A percentile compares a stretch with the other conserved stretches of the same genome.
Evolutionary conservation across 2,888 invertebrate genomes (phyloP).

Genomic region (Tetragnatha montana): DNA sequence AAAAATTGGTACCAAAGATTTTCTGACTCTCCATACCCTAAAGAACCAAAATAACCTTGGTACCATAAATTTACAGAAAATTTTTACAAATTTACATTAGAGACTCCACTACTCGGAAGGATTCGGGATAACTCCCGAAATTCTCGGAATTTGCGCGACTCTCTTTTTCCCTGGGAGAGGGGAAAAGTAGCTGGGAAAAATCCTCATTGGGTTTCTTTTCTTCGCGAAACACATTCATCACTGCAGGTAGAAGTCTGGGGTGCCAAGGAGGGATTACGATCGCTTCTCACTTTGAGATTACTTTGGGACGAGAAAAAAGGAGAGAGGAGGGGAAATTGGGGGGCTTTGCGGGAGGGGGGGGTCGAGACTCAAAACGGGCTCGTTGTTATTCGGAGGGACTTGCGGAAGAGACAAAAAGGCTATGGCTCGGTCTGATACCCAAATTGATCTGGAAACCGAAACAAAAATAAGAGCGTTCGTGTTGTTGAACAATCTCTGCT

Average conservation of each 20-base stretch:
- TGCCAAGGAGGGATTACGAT: slow-evolving; percentile 69
- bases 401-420: background rate
- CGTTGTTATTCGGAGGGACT: slow-evolving; percentile 40
- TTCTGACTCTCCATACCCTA: no score
- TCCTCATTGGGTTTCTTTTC: slow-evolving; percentile 45
- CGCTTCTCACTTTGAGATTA: slow-evolving; percentile 67
- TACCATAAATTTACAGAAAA: no score
- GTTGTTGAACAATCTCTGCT: background rate
- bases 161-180: slow-evolving; percentile 26
- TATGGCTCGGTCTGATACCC: background rate
- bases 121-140: slow-evolving; percentile 40
- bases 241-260: slow-evolving; percentile 59
- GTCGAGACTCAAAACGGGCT: slow-evolving; percentile 21
- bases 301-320: slow-evolving; percentile 47
- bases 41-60: no score
- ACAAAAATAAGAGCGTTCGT: background rate
- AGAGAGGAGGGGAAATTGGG: background rate
- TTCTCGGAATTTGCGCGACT: slow-evolving; percentile 38
- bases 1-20: no score
- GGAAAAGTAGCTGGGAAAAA: slow-evolving; percentile 55
- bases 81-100: no score
- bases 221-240: slow-evolving; percentile 64
- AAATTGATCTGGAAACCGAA: background rate
- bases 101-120: no score
- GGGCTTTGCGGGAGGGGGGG: background rate